Evolutionary conservation across 2,888 invertebrate genomes (phyloP).

Genomic region (Malthinus flaveolus): DNA sequence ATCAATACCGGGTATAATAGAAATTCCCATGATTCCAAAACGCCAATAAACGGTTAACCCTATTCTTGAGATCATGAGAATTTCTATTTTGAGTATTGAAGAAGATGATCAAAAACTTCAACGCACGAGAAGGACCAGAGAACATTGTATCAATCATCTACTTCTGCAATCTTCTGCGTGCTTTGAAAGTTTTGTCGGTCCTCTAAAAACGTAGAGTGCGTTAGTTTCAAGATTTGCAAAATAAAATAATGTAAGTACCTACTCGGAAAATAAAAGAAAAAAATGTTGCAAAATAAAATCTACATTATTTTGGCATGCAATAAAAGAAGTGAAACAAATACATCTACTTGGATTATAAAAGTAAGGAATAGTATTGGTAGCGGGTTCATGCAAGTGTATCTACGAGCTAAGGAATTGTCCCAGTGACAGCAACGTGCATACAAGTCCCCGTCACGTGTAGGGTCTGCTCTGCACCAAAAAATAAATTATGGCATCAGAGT

Average conservation of each 20-base stretch:
- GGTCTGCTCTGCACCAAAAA: conserved; percentile 32
- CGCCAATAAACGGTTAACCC: too few relatives aligned
- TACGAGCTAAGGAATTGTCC: conserved; percentile 38
- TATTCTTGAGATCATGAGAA: too few relatives aligned
- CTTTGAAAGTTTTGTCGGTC: too few relatives aligned
- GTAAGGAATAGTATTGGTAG: not conserved
- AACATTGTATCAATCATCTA: too few relatives aligned
- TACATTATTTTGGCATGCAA: not conserved
- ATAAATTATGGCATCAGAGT: conserved; percentile 48
- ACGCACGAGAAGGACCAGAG: too few relatives aligned
- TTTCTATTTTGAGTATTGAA: too few relatives aligned
- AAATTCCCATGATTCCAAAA: too few relatives aligned
- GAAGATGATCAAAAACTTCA: too few relatives aligned
- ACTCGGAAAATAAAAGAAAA: not conserved
- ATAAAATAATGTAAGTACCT: not conserved
- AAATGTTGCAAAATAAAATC: not conserved
- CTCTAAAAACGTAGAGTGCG: too few relatives aligned
- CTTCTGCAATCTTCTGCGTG: too few relatives aligned
- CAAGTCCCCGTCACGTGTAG: conserved; percentile 37
- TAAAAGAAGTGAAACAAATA: not conserved
- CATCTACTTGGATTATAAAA: not conserved
- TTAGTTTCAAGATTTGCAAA: too few relatives aligned
- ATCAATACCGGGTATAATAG: too few relatives aligned
- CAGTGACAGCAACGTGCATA: conserved; percentile 45
- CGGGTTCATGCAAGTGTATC: conserved; percentile 36